Evolutionary conservation across 2,797 vertebrate species (phyloP).

Genomic region (Mormyrus hasselquistii): DNA sequence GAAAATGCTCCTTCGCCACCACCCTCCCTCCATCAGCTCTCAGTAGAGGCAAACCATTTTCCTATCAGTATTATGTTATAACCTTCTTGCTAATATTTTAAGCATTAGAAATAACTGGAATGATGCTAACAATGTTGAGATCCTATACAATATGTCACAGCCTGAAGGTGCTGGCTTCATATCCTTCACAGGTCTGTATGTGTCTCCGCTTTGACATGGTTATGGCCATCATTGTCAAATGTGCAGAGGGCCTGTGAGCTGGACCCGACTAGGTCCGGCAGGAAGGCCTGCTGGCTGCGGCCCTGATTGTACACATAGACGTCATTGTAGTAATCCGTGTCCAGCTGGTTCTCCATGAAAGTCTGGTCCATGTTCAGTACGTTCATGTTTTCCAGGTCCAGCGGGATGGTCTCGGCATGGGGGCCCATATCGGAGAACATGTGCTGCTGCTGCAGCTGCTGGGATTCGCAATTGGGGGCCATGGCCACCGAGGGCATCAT

Average conservation of each 20-base stretch:
- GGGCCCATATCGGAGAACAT: background rate
- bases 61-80: background rate
- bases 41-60: background rate
- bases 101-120: slow-evolving; percentile 5
- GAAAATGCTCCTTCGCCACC: background rate
- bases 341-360: slow-evolving; percentile 33
- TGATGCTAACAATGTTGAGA: background rate
- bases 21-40: background rate
- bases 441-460: slow-evolving; percentile 27
- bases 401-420: background rate
- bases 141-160: background rate
- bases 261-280: slow-evolving; percentile 32
- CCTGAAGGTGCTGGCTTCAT: background rate
- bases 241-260: slow-evolving; percentile 27
- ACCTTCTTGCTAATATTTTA: slow-evolving; percentile 1
- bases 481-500: background rate
- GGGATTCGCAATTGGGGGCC: background rate
- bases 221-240: slow-evolving; percentile 48
- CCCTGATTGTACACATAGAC: slow-evolving; percentile 48
- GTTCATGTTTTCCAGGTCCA: slow-evolving; percentile 23
- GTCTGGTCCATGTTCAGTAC: slow-evolving; percentile 41
- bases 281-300: slow-evolving; percentile 38
- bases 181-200: slow-evolving; percentile 44
- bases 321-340: slow-evolving; percentile 55
- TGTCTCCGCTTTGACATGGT: slow-evolving; percentile 37